phyloP scores from a whole-genome alignment of 1,140 invertebrate species.

The Carposina sasakii region DNA sequence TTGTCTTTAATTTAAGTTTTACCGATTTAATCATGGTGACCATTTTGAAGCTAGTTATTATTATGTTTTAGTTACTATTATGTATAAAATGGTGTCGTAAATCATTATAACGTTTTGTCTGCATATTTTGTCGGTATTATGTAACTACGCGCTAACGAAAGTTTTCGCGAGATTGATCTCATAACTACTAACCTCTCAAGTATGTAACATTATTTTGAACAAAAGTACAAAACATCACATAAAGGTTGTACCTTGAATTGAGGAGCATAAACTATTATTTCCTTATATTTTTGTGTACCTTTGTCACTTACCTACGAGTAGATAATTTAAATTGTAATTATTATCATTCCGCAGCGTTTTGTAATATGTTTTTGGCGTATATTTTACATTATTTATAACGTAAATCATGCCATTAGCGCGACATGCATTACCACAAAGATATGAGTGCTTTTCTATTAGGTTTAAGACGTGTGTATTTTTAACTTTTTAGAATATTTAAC shows the following conservation, averaged over 20 bases:
- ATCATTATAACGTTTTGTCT: slow-evolving; percentile 61
- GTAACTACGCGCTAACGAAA: slow-evolving; percentile 56
- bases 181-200: slow-evolving; percentile 65
- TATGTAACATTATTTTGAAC: slow-evolving; percentile 53
- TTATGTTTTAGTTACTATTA: slow-evolving; percentile 38
- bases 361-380: slow-evolving; percentile 50
- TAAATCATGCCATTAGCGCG: slow-evolving; percentile 27
- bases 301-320: slow-evolving; percentile 62
- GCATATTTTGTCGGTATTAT: slow-evolving; percentile 65
- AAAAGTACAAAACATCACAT: slow-evolving; percentile 67
- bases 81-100: slow-evolving; percentile 54
- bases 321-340: slow-evolving; percentile 48
- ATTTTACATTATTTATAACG: slow-evolving; percentile 24
- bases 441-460: slow-evolving; percentile 70
- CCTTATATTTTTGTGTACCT: slow-evolving; percentile 66
- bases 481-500: slow-evolving; percentile 72
- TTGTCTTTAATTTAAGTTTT: slow-evolving; percentile 51
- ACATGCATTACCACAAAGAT: slow-evolving; percentile 44
- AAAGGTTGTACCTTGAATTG: slow-evolving; percentile 18
- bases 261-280: slow-evolving; percentile 32
- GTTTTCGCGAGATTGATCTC: slow-evolving; percentile 63
- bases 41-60: slow-evolving; percentile 43
- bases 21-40: slow-evolving; percentile 40
- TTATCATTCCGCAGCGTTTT: slow-evolving; percentile 59
- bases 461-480: slow-evolving; percentile 71